Base-by-base conservation (phyloP, 1,140 invertebrate species). In the Pararge aegeria region DNA sequence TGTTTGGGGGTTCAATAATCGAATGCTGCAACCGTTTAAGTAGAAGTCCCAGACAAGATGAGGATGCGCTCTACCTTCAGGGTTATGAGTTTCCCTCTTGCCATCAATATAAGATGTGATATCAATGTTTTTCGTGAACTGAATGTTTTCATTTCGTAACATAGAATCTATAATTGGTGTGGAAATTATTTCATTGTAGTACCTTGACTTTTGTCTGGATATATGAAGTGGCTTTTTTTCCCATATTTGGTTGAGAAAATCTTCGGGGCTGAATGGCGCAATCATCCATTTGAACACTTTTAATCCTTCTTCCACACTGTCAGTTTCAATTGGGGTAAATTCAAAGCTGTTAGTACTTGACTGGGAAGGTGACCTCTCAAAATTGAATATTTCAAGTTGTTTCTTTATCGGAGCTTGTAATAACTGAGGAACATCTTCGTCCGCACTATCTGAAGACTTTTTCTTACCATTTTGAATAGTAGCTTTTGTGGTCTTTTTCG, bases 41-140 rank as follows among this genome's bases (percentile, higher is more conserved):
- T 97, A 99, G 85, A 94, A 96, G 86, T 98, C 96, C 97, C 97
- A 98, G 0, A 99, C 95, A 13, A 95, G 90, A 53, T 95, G 93
- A 3, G 97, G 93, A 70, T 94, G 89, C 19, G 93, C 94, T 69
- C 86, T 75, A 0, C 96, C 97, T 57, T 92, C 92, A n/a, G 95
- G 95, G 90, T 98, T 98, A 65, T 95, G 94, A 2, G 96, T 98
- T 86, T 97, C 93, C 70, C 97, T 93, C 54, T 92, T 79, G 3
- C 94, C 95, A 90, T 98, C 91, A 24, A 89, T 80, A 83, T 97
- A 99, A 4, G 94, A 94, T 2, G 97, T 98, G 9, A 99, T 92
- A 90, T 99, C 98, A 44, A 99, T 90, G 91, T 99, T 97, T 78
- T 95, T 95, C 0, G 93, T 93, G 84, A 94, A 99, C 64, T 94